Conservation (phyloP, 2,113 vertebrate species). For the Lepus americanus region DNA sequence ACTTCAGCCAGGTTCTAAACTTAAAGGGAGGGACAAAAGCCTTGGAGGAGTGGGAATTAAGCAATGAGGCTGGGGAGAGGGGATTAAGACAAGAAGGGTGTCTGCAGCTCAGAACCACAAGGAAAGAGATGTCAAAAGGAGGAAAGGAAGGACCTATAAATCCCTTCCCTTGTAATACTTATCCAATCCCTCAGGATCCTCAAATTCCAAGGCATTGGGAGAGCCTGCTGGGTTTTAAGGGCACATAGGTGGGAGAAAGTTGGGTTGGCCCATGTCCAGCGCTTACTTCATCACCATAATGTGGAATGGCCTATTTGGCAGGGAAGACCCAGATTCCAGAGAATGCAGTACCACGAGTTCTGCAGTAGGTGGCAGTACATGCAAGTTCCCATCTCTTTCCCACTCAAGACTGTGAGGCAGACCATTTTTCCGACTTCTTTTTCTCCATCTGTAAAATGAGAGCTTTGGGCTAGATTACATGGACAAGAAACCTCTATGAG, state of each 20-base stretch:
- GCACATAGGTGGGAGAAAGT: not conserved
- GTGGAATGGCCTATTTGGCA: not conserved
- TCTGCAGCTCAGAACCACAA: not conserved
- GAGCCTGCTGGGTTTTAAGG: not conserved
- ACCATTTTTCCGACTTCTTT: not conserved
- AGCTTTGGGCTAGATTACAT: not conserved
- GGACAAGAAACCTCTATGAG: not conserved
- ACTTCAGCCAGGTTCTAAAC: not conserved
- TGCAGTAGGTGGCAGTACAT: not conserved
- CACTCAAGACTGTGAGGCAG: not conserved
- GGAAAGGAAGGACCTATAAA: not conserved
- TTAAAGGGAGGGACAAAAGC: not conserved
- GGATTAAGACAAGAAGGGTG: not conserved
- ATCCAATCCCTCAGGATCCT: not conserved
- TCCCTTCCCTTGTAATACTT: not conserved
- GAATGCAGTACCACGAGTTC: not conserved
- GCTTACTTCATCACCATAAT: not conserved
- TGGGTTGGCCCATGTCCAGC: not conserved
- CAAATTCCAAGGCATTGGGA: constrained; percentile 31
- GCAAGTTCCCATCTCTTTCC: not conserved
- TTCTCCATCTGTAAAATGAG: not conserved
- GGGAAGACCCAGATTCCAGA: not conserved
- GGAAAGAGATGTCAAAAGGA: constrained; percentile 1
- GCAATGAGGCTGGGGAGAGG: not conserved
- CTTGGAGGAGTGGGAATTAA: not conserved